phyloP scores from a whole-genome alignment of 2,888 invertebrate genomes.

The Nysson spinosus region DNA sequence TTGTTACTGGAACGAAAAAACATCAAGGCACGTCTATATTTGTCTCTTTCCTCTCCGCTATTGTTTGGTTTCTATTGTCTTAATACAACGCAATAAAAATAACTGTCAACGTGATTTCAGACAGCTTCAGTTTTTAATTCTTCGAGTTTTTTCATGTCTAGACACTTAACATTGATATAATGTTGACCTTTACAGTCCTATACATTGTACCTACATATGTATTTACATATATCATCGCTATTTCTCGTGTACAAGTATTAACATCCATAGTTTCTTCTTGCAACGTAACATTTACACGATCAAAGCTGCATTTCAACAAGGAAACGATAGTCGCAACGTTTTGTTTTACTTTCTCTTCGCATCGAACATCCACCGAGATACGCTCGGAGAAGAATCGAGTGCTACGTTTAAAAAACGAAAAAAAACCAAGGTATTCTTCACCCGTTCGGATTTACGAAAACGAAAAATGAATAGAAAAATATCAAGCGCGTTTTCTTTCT shows the following conservation, averaged over 20 bases:
- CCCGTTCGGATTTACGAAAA: constrained; percentile 44
- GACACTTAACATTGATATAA: constrained; percentile 50
- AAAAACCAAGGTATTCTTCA: constrained; percentile 27
- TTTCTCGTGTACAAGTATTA: constrained; percentile 21
- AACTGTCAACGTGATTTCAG: constrained; percentile 16
- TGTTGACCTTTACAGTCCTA: constrained; percentile 28
- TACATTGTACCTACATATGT: constrained; percentile 8
- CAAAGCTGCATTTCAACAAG: constrained; percentile 22
- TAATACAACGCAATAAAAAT: constrained; percentile 33
- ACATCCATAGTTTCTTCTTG: too few species aligned
- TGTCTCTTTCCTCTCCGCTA: constrained; percentile 42
- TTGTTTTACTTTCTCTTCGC: too few species aligned
- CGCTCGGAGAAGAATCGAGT: too few species aligned
- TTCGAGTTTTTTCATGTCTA: constrained; percentile 33
- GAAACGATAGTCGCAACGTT: constrained; percentile 21
- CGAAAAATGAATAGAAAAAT: constrained; percentile 70
- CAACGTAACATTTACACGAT: constrained; percentile 35
- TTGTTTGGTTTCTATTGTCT: constrained; percentile 43
- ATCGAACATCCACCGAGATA: constrained; percentile 7
- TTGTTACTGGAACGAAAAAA: constrained; percentile 60
- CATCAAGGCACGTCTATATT: constrained; percentile 65
- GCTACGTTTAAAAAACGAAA: too few species aligned
- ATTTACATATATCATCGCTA: constrained; percentile 28
- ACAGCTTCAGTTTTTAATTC: constrained; percentile 40
- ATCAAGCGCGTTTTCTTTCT: constrained; percentile 57